Percentiles rank a stretch among this genome's conserved stretches.
phyloP scores from a whole-genome alignment of 2,888 invertebrate species.

The Cephus pygmeus region DNA sequence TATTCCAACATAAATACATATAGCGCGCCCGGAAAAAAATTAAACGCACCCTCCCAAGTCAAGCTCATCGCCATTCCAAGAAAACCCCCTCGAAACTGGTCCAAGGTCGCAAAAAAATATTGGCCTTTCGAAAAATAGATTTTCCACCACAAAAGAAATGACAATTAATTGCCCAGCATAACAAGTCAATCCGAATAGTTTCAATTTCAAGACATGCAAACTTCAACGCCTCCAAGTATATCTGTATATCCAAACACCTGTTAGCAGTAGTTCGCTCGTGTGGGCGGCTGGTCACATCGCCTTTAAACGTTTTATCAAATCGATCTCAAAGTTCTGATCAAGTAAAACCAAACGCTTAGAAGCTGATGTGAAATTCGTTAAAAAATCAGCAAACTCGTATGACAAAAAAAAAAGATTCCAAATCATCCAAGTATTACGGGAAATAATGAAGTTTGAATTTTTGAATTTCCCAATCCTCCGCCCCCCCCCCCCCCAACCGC shows the following conservation, averaged over 20 bases:
- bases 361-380: neutral
- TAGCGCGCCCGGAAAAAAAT: neutral
- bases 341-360: neutral
- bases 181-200: neutral
- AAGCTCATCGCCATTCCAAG: neutral
- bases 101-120: neutral
- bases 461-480: neutral
- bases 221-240: conserved; percentile 37
- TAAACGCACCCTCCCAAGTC: neutral
- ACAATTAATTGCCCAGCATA: neutral
- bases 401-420: neutral
- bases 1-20: neutral
- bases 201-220: neutral
- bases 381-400: neutral
- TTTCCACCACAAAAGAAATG: neutral
- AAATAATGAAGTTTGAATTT: neutral
- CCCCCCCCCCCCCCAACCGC: too few relatives aligned
- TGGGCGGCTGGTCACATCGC: conserved; percentile 34
- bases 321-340: neutral
- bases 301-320: conserved; percentile 31
- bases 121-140: neutral
- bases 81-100: neutral
- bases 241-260: conserved; percentile 63
- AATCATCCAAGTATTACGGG: neutral
- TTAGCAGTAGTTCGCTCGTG: conserved; percentile 50